Conservation (phyloP, 2,888 invertebrate genomes). For the Lithophane leautieri region DNA sequence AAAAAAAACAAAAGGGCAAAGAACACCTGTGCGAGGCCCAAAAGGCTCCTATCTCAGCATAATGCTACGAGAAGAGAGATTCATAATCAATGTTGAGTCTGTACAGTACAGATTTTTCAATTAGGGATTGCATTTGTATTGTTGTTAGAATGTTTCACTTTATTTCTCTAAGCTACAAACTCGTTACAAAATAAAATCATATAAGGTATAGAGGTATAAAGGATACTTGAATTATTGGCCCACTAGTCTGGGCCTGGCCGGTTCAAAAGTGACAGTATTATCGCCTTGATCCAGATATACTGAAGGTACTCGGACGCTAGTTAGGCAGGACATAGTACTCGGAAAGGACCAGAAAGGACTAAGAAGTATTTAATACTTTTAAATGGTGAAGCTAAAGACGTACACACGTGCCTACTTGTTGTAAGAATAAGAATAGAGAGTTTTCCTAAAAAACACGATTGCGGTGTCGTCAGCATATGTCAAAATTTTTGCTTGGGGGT, state of each 20-base stretch:
- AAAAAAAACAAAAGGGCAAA: too few relatives aligned
- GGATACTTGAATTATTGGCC: slow-evolving; percentile 55
- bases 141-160: not conserved
- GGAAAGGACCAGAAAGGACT: slow-evolving; percentile 41
- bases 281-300: slow-evolving; percentile 73
- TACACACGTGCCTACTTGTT: not conserved
- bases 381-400: not conserved
- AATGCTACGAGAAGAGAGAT: too few relatives aligned
- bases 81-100: not conserved
- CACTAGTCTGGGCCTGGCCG: slow-evolving; percentile 50
- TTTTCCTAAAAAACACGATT: too few relatives aligned
- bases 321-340: slow-evolving; percentile 45
- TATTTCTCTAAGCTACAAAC: slow-evolving; percentile 7
- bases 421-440: too few relatives aligned
- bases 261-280: slow-evolving; percentile 71
- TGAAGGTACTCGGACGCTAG: slow-evolving; percentile 52
- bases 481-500: too few relatives aligned
- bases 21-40: too few relatives aligned
- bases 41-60: too few relatives aligned
- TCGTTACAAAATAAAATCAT: slow-evolving; percentile 41
- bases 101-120: not conserved
- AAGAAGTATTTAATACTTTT: too few relatives aligned
- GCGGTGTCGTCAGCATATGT: too few relatives aligned
- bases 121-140: too few relatives aligned
- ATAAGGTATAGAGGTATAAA: not conserved